These are phyloP conservation scores for Zosterops japonicus DNA, from an alignment of 2,113 vertebrate species.

Conservation along the genomic window DNA sequence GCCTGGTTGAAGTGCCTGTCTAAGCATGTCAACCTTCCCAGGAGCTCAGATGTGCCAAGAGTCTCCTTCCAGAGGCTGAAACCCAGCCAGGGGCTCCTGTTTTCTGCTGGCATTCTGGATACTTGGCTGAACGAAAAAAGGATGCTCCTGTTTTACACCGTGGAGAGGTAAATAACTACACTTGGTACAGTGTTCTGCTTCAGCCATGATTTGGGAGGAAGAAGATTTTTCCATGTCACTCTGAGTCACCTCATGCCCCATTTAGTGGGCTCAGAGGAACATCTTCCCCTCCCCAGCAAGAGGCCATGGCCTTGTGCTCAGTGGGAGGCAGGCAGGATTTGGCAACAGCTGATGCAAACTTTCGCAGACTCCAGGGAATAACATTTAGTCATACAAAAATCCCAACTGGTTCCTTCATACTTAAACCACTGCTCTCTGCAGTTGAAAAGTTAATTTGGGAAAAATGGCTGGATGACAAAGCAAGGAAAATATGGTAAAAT, in stretches of 20 bases:
- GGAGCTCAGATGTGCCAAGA: background rate
- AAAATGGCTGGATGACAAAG: background rate
- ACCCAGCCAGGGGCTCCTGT: background rate
- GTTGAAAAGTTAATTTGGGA: conserved; percentile 8
- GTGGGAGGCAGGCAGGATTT: background rate
- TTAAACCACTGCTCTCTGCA: background rate
- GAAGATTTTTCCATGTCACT: background rate
- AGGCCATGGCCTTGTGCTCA: background rate
- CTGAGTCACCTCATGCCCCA: background rate
- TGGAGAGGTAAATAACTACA: background rate
- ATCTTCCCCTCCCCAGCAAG: background rate
- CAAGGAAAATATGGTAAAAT: conserved; percentile 8
- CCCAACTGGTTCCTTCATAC: conserved; percentile 11
- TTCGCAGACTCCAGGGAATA: background rate
- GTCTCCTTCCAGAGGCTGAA: background rate
- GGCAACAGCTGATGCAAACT: background rate
- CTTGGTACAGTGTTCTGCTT: background rate
- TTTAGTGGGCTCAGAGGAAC: background rate
- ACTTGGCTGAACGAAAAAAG: background rate
- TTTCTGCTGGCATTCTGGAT: background rate
- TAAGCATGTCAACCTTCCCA: background rate
- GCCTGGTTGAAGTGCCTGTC: background rate
- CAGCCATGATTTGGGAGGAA: background rate
- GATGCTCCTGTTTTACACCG: background rate
- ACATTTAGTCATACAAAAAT: conserved; percentile 22